Evolutionary conservation across 2,888 invertebrate genomes (phyloP).

Genomic region (Lithophane leautieri): DNA sequence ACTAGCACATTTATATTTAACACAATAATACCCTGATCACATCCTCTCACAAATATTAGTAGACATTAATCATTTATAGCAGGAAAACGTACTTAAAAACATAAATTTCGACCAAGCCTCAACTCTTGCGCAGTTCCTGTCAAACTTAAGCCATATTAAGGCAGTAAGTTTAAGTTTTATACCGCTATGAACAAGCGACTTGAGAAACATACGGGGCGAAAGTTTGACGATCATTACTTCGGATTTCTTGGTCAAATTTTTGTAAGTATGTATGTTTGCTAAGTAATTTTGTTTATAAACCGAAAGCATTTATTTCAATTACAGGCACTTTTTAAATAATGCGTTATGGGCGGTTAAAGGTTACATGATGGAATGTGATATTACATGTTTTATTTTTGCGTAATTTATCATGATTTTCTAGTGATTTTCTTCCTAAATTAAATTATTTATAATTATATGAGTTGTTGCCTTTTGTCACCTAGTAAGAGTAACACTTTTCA

Average conservation of each 20-base stretch:
- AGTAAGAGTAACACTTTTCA: not conserved
- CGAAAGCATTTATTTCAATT: too few species aligned
- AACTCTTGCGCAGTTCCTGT: slow-evolving; percentile 66
- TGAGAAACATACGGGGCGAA: slow-evolving; percentile 31
- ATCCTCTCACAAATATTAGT: not conserved
- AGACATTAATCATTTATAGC: slow-evolving; percentile 39
- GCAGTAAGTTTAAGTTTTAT: slow-evolving; percentile 69
- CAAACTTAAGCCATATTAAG: slow-evolving; percentile 71
- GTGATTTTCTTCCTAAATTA: too few species aligned
- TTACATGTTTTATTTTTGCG: too few species aligned
- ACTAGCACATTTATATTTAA: not conserved
- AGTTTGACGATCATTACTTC: slow-evolving; percentile 16
- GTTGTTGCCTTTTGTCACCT: too few species aligned
- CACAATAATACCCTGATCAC: not conserved
- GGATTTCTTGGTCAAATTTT: not conserved
- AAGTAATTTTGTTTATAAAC: not conserved
- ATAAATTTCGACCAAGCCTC: slow-evolving; percentile 57
- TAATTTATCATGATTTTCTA: too few species aligned
- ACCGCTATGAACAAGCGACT: slow-evolving; percentile 51
- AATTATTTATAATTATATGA: too few species aligned
- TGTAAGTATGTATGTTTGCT: not conserved
- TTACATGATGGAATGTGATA: too few species aligned
- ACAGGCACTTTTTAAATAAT: too few species aligned
- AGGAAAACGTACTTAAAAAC: slow-evolving; percentile 53
- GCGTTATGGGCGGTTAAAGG: too few species aligned